Conservation (phyloP, 2,888 invertebrate species). For the Acholoe squamosa region DNA sequence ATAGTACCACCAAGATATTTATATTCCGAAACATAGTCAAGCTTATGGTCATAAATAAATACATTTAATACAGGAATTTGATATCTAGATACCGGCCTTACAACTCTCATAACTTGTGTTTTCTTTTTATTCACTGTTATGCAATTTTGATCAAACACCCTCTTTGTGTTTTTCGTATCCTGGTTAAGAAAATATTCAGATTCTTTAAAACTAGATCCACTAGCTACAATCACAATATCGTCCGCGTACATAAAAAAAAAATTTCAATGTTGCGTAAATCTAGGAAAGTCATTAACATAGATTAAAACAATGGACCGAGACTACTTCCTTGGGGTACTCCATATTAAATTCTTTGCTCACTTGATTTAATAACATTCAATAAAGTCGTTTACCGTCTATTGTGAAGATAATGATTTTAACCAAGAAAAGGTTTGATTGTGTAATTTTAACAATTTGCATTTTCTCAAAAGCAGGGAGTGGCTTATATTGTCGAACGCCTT, state of each 20-base stretch:
- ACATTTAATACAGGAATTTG: no score
- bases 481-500: neutral
- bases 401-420: neutral
- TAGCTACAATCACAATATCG: neutral
- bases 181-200: neutral
- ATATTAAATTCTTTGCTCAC: neutral
- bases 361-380: neutral
- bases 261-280: neutral
- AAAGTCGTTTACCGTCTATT: neutral
- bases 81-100: no score
- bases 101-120: no score
- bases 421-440: neutral
- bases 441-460: neutral
- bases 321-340: neutral
- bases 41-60: no score
- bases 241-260: neutral
- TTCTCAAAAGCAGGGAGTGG: neutral
- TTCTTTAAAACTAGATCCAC: neutral
- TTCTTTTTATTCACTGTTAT: neutral
- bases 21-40: no score
- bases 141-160: neutral
- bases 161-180: no score
- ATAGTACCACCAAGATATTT: no score
- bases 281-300: neutral
- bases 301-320: neutral